Evolutionary conservation across 2,888 invertebrate species (phyloP).

Genomic region (Cheilosia impressa): DNA sequence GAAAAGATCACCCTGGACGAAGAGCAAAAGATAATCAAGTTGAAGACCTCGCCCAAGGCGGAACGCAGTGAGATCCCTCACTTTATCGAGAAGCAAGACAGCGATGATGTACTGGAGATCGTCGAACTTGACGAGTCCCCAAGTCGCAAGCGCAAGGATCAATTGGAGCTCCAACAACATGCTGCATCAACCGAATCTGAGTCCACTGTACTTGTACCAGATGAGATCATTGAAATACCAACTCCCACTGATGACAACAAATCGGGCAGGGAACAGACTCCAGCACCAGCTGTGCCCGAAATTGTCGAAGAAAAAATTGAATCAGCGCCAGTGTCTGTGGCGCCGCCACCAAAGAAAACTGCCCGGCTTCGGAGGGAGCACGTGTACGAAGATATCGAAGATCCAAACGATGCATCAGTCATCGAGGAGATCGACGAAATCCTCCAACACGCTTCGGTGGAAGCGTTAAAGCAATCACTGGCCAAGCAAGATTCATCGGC

Average conservation of each 20-base stretch:
- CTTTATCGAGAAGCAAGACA: constrained; percentile 83
- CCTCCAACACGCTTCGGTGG: constrained; percentile 79
- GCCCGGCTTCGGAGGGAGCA: constrained; percentile 86
- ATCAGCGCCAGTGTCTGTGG: constrained; percentile 41
- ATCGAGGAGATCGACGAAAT: constrained; percentile 77
- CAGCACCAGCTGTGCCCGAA: constrained; percentile 84
- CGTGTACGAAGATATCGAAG: constrained; percentile 87
- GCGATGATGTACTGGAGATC: constrained; percentile 83
- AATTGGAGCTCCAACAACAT: constrained; percentile 66
- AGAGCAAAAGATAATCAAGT: constrained; percentile 86
- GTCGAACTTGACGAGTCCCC: constrained; percentile 83
- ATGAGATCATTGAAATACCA: constrained; percentile 82
- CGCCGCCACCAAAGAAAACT: constrained; percentile 80
- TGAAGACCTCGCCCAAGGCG: constrained; percentile 87
- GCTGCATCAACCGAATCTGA: constrained; percentile 74
- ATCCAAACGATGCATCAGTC: constrained; percentile 53
- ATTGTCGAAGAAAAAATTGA: constrained; percentile 77
- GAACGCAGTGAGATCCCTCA: constrained; percentile 84
- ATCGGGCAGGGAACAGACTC: constrained; percentile 54
- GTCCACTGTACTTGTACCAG: constrained; percentile 80
- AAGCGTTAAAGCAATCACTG: constrained; percentile 81
- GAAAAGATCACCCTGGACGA: constrained; percentile 84
- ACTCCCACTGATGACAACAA: constrained; percentile 19
- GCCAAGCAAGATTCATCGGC: constrained; percentile 83
- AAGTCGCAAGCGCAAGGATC: constrained; percentile 80